phyloP scores from a whole-genome alignment of 1,140 invertebrate species.

The Callitettix versicolor region DNA sequence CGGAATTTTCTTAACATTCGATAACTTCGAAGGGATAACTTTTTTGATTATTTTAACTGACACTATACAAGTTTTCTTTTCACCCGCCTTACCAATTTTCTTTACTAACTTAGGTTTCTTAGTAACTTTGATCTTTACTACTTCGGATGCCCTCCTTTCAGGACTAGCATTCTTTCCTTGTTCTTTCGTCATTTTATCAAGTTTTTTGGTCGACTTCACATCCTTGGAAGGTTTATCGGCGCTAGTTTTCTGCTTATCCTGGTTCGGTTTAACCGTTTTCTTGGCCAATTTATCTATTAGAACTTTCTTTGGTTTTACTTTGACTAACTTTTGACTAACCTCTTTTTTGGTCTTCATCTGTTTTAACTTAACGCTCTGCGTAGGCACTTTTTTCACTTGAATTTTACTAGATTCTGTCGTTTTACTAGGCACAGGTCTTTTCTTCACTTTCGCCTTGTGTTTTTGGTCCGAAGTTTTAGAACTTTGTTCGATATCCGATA shows the following conservation, averaged over 20 bases:
- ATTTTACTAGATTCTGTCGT: not conserved
- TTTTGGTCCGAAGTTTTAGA: not conserved
- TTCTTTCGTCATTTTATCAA: conserved; percentile 3
- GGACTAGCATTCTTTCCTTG: not conserved
- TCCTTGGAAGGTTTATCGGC: conserved; percentile 1
- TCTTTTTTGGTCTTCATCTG: conserved; percentile 8
- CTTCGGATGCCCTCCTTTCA: not conserved
- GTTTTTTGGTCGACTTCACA: not conserved
- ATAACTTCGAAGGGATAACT: conserved; percentile 1
- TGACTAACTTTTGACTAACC: conserved; percentile 3
- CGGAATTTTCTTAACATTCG: not conserved
- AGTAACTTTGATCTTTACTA: not conserved
- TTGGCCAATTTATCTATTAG: conserved; percentile 9
- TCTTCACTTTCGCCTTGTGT: conserved; percentile 2
- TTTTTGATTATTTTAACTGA: conserved; percentile 3
- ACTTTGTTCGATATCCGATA: conserved; percentile 12
- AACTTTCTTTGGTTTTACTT: conserved; percentile 16
- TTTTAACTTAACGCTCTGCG: not conserved
- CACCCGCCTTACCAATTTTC: not conserved
- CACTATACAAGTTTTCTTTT: conserved; percentile 6
- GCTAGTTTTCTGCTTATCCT: too few species aligned
- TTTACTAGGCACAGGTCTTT: not conserved
- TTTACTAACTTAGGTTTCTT: conserved; percentile 12
- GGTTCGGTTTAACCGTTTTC: conserved; percentile 5
- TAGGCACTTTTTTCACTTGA: not conserved